These are phyloP conservation scores for Elysia chlorotica DNA, from an alignment of 1,140 invertebrate genomes.

Conservation along the genomic window DNA sequence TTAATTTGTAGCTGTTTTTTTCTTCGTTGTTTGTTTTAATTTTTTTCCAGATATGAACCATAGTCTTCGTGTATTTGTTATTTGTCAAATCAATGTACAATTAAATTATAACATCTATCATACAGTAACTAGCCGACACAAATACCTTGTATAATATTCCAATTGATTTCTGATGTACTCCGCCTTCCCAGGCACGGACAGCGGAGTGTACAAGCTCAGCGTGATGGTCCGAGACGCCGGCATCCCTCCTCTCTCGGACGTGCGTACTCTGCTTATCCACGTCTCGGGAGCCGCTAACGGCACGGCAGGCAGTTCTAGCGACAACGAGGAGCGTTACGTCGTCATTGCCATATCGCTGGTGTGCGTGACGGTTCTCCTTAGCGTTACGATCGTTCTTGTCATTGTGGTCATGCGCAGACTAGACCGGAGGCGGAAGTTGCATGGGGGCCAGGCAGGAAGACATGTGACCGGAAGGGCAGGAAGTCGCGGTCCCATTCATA, in stretches of 20 bases:
- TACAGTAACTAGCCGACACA: too few relatives aligned
- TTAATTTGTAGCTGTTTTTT: too few relatives aligned
- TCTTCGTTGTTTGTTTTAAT: too few relatives aligned
- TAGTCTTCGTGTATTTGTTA: too few relatives aligned
- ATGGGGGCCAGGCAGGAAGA: too few relatives aligned
- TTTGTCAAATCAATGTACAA: too few relatives aligned
- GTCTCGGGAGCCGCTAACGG: constrained; percentile 29
- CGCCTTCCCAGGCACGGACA: constrained; percentile 23
- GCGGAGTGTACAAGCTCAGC: constrained; percentile 29
- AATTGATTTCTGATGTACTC: too few relatives aligned
- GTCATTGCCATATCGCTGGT: constrained; percentile 43
- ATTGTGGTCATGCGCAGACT: constrained; percentile 43
- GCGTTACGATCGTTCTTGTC: constrained; percentile 43
- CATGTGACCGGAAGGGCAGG: background rate
- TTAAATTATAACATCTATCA: too few relatives aligned
- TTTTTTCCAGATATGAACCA: too few relatives aligned
- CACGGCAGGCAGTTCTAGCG: background rate
- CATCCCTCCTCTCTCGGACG: constrained; percentile 20
- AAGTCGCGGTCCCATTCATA: constrained; percentile 7
- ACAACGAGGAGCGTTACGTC: constrained; percentile 36
- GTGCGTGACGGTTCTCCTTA: constrained; percentile 45
- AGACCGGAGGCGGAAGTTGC: constrained; percentile 29
- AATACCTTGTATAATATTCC: too few relatives aligned
- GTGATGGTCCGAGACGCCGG: constrained; percentile 36
- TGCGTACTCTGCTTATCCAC: constrained; percentile 28